Percentiles rank a stretch among this genome's conserved stretches.
Evolutionary conservation across 2,888 invertebrate genomes (phyloP).

Genomic region (Microctonus brassicae): DNA sequence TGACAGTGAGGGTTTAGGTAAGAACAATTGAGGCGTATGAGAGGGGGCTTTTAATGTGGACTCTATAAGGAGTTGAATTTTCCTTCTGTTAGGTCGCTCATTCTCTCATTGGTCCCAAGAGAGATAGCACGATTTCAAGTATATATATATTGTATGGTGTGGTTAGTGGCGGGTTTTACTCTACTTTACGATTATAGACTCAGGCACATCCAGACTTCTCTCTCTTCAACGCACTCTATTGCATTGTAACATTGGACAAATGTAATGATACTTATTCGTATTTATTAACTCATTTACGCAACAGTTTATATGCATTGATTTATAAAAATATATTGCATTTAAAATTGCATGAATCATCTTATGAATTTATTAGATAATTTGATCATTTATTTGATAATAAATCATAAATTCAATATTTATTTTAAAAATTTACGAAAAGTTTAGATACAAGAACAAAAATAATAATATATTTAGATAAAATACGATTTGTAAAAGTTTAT

Average conservation of each 20-base stretch:
- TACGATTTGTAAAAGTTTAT: conserved; percentile 23
- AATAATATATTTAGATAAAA: neutral
- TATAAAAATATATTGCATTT: too few relatives aligned
- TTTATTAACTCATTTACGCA: conserved; percentile 3
- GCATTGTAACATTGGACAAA: neutral
- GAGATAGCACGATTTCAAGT: neutral
- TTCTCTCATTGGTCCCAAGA: neutral
- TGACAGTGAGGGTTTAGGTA: neutral
- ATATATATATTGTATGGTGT: neutral
- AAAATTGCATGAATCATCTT: too few relatives aligned
- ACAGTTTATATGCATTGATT: neutral
- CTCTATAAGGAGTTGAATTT: neutral
- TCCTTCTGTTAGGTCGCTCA: conserved; percentile 7
- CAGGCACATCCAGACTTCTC: conserved; percentile 3
- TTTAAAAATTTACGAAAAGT: too few relatives aligned
- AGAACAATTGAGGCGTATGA: neutral
- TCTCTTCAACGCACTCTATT: neutral
- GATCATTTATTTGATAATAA: too few relatives aligned
- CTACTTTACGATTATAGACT: conserved; percentile 27
- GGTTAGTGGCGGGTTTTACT: conserved; percentile 16
- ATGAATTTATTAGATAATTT: too few relatives aligned
- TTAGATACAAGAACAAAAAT: conserved; percentile 13
- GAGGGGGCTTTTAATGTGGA: conserved; percentile 14
- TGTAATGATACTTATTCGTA: neutral
- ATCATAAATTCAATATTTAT: too few relatives aligned